These are phyloP conservation scores for Daktulosphaira vitifoliae DNA, from an alignment of 1,140 invertebrate genomes.

Conservation along the genomic window DNA sequence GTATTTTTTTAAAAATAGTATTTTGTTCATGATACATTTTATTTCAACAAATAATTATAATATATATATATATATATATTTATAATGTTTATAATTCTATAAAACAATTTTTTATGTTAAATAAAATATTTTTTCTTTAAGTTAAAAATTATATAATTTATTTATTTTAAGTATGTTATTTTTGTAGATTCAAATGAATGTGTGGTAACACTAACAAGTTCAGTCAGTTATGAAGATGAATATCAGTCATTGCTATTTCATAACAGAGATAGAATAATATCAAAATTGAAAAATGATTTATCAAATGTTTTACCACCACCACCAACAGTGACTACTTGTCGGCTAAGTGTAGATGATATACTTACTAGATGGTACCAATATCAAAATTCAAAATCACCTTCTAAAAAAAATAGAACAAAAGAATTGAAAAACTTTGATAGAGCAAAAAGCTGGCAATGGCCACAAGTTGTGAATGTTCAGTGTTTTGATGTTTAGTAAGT, in stretches of 20 bases:
- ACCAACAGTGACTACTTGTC: constrained; percentile 27
- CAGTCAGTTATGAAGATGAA: constrained; percentile 26
- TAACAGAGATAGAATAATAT: constrained; percentile 29
- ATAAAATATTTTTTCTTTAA: too few relatives aligned
- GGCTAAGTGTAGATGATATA: constrained; percentile 19
- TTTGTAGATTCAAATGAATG: constrained; percentile 21
- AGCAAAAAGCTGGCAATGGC: constrained; percentile 8
- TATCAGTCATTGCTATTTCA: constrained; percentile 29
- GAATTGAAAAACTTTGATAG: constrained; percentile 21
- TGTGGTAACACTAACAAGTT: constrained; percentile 25
- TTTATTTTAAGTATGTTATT: too few relatives aligned
- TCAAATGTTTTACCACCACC: constrained; percentile 21
- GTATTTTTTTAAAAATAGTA: too few relatives aligned
- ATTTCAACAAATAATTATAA: too few relatives aligned
- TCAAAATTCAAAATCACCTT: constrained; percentile 1
- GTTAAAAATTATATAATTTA: too few relatives aligned
- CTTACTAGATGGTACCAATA: constrained; percentile 10
- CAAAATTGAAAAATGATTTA: constrained; percentile 27
- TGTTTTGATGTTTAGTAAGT: constrained; percentile 32
- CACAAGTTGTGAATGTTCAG: constrained; percentile 18
- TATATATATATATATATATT: too few relatives aligned
- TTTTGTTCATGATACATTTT: too few relatives aligned
- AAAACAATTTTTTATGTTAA: too few relatives aligned
- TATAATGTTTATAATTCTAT: too few relatives aligned
- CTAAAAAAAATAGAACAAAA: constrained; percentile 17